These are phyloP conservation scores for Delia radicum DNA, from an alignment of 1,140 invertebrate genomes.

Conservation along the genomic window DNA sequence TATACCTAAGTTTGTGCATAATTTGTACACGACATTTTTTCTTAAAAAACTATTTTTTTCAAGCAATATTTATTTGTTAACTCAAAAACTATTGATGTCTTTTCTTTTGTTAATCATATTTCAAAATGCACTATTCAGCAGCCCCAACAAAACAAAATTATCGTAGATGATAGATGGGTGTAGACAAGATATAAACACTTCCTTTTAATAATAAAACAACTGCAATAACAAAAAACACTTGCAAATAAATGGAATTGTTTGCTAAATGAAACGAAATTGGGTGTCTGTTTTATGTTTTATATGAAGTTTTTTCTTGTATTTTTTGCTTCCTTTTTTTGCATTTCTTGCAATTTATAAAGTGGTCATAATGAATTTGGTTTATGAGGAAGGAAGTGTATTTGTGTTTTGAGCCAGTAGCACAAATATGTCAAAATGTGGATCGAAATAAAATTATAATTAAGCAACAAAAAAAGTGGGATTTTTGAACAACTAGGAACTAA, in stretches of 20 bases:
- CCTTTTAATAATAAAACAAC: not conserved
- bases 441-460: not conserved
- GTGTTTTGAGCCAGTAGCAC: not conserved
- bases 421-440: not conserved
- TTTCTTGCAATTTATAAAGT: not conserved
- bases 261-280: constrained; percentile 3
- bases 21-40: no score
- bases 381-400: constrained; percentile 9
- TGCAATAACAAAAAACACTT: not conserved
- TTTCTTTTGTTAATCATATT: no score
- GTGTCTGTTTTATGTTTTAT: constrained; percentile 8
- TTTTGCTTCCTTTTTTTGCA: not conserved
- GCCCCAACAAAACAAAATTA: not conserved
- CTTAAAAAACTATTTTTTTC: no score
- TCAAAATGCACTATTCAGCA: no score
- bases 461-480: not conserved
- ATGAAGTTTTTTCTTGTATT: not conserved
- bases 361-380: constrained; percentile 6
- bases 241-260: not conserved
- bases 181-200: not conserved
- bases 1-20: no score
- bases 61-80: no score
- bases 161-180: not conserved
- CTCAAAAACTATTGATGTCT: no score
- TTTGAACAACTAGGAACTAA: not conserved